phyloP scores from a whole-genome alignment of 1,140 invertebrate genomes.

The Hylyphantes graminicola region DNA sequence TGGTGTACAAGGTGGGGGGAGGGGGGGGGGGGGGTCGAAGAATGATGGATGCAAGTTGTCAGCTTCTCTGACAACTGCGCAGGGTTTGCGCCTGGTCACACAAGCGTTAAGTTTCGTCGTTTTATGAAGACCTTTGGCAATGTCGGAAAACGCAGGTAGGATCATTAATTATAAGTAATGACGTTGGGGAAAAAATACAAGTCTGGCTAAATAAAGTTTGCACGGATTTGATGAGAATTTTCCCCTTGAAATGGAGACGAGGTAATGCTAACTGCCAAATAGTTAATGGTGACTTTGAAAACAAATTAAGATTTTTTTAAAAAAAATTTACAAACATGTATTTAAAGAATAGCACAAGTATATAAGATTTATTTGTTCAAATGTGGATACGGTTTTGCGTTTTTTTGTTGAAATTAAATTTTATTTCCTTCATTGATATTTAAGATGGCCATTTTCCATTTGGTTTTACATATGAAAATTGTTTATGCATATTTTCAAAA shows the following conservation, averaged over 20 bases:
- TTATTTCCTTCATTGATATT: no score
- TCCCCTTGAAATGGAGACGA: neutral
- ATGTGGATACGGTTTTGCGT: no score
- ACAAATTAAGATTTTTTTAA: no score
- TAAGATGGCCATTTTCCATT: no score
- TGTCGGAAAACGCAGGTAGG: neutral
- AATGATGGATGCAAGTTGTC: constrained; percentile 46
- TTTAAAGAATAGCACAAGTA: no score
- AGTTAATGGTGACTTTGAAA: no score
- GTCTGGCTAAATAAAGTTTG: constrained; percentile 18
- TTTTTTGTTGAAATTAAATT: no score
- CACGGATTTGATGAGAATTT: neutral
- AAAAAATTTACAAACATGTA: no score
- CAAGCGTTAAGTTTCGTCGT: constrained; percentile 28
- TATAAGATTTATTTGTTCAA: no score
- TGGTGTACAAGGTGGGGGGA: neutral
- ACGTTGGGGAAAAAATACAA: constrained; percentile 22
- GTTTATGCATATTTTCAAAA: no score
- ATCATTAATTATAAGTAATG: constrained; percentile 46
- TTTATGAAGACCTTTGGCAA: constrained; percentile 27
- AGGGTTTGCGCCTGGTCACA: constrained; percentile 23
- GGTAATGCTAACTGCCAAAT: no score
- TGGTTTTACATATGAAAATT: no score
- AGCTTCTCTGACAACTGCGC: constrained; percentile 29
- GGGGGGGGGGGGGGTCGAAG: constrained; percentile 27